Percentiles rank a stretch among this genome's conserved stretches.
phyloP scores from a whole-genome alignment of 2,113 vertebrate species.

The Alexandromys fortis region DNA sequence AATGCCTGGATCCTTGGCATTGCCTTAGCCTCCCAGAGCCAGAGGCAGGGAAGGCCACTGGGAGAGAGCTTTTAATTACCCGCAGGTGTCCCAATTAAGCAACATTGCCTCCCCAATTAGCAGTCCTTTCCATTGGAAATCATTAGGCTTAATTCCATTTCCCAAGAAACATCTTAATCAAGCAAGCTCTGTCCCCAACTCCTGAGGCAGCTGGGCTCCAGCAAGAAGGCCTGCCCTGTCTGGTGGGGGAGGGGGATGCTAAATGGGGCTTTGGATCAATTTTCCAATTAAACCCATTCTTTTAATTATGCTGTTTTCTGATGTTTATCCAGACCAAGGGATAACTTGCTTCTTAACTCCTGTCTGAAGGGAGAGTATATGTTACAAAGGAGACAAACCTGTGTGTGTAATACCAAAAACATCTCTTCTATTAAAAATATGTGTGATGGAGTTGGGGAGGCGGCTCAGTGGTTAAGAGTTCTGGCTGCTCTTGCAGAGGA shows the following conservation, averaged over 20 bases:
- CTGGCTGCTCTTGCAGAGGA: neutral
- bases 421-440: neutral
- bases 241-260: constrained; percentile 36
- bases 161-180: constrained; percentile 78
- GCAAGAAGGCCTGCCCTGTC: neutral
- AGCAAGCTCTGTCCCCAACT: constrained; percentile 64
- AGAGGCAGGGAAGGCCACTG: constrained; percentile 20
- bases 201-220: constrained; percentile 49
- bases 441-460: neutral
- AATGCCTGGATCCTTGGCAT: neutral
- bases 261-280: constrained; percentile 68
- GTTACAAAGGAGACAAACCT: constrained; percentile 28
- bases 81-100: constrained; percentile 81
- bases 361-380: neutral
- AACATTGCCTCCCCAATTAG: constrained; percentile 74
- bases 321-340: constrained; percentile 43
- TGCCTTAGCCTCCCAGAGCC: constrained; percentile 32
- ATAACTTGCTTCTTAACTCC: constrained; percentile 24
- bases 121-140: constrained; percentile 78
- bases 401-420: neutral
- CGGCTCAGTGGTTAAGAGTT: neutral
- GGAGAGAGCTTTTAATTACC: constrained; percentile 72
- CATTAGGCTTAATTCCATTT: constrained; percentile 81
- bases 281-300: constrained; percentile 63
- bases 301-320: constrained; percentile 64